Evolutionary conservation across 1,140 invertebrate genomes (phyloP).

Genomic region (Drosophila parvula): DNA sequence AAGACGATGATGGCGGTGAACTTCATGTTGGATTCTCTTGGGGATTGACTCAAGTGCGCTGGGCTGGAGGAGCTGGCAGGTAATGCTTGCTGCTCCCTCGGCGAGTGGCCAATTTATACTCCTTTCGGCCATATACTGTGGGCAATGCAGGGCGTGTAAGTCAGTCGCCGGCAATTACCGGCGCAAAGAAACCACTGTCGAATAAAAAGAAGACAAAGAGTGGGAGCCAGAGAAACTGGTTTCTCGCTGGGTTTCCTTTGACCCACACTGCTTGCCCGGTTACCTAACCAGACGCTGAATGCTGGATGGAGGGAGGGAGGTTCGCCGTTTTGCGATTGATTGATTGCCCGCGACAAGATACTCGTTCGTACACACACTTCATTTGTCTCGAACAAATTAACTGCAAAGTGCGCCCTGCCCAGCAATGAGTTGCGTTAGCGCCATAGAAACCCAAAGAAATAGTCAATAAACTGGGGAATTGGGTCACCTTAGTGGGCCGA

Average conservation of each 20-base stretch:
- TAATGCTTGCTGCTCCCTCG: slow-evolving; percentile 65
- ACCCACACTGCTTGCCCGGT: slow-evolving; percentile 32
- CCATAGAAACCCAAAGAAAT: slow-evolving; percentile 16
- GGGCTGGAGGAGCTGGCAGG: slow-evolving; percentile 58
- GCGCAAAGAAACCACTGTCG: slow-evolving; percentile 27
- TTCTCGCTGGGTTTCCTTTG: slow-evolving; percentile 52
- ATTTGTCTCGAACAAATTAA: slow-evolving; percentile 57
- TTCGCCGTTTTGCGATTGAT: slow-evolving; percentile 50
- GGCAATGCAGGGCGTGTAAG: slow-evolving; percentile 37
- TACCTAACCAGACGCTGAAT: slow-evolving; percentile 41
- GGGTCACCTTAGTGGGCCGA: slow-evolving; percentile 48
- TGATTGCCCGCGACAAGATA: slow-evolving; percentile 57
- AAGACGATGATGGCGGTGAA: slow-evolving; percentile 29
- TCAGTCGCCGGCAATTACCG: slow-evolving; percentile 29
- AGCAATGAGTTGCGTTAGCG: slow-evolving; percentile 54
- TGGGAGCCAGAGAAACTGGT: slow-evolving; percentile 38
- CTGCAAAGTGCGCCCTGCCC: slow-evolving; percentile 41
- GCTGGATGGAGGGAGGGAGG: slow-evolving; percentile 15
- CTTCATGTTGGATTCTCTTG: slow-evolving; percentile 52
- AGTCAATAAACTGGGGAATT: slow-evolving; percentile 52
- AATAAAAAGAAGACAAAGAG: slow-evolving; percentile 24
- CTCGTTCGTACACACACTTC: slow-evolving; percentile 31
- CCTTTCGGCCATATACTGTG: slow-evolving; percentile 34
- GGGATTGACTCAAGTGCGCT: slow-evolving; percentile 38
- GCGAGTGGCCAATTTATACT: slow-evolving; percentile 71